Percentiles rank a stretch among this genome's conserved stretches.
Evolutionary conservation across 1,140 invertebrate genomes (phyloP).

Genomic region (Trichonephila clavata): DNA sequence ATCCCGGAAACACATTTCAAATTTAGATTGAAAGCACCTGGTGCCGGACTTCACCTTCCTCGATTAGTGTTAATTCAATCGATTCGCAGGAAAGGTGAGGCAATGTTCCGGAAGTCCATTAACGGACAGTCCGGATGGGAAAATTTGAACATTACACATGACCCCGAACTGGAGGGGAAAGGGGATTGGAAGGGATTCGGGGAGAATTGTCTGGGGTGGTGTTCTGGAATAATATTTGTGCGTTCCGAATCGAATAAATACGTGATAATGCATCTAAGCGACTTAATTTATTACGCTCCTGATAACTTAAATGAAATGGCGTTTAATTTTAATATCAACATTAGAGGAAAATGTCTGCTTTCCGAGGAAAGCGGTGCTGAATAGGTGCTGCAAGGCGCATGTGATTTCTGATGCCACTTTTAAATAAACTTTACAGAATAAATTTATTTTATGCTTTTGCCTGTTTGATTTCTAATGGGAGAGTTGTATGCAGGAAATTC

Average conservation of each 20-base stretch:
- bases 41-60: neutral
- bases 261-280: neutral
- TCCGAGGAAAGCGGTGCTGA: too few species aligned
- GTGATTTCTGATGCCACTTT: too few species aligned
- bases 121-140: conserved; percentile 15
- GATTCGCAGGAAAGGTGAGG: neutral
- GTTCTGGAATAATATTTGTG: conserved; percentile 9
- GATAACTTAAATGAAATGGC: neutral
- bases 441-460: too few species aligned
- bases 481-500: too few species aligned
- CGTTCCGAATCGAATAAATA: neutral
- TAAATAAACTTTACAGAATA: too few species aligned
- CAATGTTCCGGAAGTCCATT: neutral
- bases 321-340: conserved; percentile 15
- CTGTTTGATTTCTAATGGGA: too few species aligned
- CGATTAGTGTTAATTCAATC: neutral
- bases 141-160: neutral
- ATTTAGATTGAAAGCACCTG: neutral
- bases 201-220: neutral
- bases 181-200: neutral
- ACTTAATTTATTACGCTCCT: too few species aligned
- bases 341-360: too few species aligned
- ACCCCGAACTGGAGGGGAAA: neutral
- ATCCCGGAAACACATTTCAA: neutral
- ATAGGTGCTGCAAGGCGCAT: too few species aligned